These are phyloP conservation scores for Lutra lutra DNA, from an alignment of 2,797 vertebrate genomes.

Conservation along the genomic window DNA sequence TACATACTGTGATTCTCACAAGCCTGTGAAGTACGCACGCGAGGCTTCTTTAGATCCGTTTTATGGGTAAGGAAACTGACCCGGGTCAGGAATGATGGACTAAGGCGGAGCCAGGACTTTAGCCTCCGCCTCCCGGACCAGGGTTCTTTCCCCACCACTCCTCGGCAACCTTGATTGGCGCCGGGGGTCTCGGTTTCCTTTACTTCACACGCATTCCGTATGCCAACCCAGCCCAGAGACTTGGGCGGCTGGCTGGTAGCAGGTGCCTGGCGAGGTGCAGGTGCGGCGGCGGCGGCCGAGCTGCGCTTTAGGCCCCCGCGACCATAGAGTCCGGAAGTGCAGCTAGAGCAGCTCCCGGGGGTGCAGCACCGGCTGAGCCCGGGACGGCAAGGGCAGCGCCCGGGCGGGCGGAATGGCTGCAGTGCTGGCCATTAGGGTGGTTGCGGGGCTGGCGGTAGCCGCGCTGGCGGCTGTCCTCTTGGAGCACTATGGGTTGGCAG, in stretches of 20 bases:
- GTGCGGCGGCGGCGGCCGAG: neutral
- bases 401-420: neutral
- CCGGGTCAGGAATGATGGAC: neutral
- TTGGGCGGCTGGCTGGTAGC: rapidly evolving
- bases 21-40: neutral
- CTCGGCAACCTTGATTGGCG: neutral
- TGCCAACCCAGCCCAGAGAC: neutral
- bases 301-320: neutral
- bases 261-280: rapidly evolving
- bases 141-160: neutral
- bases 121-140: neutral
- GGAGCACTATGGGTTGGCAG: conserved; percentile 74
- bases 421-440: neutral
- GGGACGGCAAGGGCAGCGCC: neutral
- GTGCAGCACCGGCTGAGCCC: rapidly evolving
- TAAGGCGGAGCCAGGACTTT: neutral
- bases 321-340: conserved; percentile 62
- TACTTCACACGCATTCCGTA: rapidly evolving
- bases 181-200: neutral
- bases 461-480: conserved; percentile 80
- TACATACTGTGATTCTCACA: neutral
- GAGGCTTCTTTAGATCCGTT: neutral
- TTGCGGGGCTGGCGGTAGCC: conserved; percentile 78
- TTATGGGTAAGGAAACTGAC: neutral
- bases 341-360: neutral